phyloP scores from a whole-genome alignment of 2,888 invertebrate genomes.

The Clivina fossor region DNA sequence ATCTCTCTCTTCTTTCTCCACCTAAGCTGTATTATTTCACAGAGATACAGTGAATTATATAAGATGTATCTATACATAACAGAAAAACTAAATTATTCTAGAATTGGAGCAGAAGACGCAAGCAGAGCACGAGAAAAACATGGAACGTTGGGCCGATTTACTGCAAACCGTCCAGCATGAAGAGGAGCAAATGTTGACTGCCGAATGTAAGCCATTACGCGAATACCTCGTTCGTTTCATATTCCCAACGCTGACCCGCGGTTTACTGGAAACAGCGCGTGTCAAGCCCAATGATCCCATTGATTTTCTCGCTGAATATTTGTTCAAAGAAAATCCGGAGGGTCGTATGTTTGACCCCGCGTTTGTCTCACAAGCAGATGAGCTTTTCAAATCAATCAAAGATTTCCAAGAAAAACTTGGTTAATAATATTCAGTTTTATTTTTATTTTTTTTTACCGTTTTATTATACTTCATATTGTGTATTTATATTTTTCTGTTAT shows the following conservation, averaged over 20 bases:
- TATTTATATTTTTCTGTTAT: no score
- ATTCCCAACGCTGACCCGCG: conserved; percentile 76
- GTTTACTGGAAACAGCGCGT: conserved; percentile 72
- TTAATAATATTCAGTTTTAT: no score
- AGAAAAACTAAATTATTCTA: conserved; percentile 3
- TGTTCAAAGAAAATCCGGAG: conserved; percentile 68
- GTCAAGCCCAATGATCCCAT: conserved; percentile 75
- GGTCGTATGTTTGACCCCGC: conserved; percentile 71
- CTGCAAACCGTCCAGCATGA: conserved; percentile 67
- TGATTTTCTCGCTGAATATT: conserved; percentile 72
- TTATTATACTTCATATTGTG: no score
- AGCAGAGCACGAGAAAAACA: conserved; percentile 49
- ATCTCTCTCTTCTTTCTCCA: no score
- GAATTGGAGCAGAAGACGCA: conserved; percentile 44
- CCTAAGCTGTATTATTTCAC: no score
- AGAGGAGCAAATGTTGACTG: conserved; percentile 70
- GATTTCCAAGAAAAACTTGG: conserved; percentile 50
- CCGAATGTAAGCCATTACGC: conserved; percentile 71
- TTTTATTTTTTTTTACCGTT: no score
- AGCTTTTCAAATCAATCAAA: conserved; percentile 56
- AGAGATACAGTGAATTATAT: no score
- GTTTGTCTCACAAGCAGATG: conserved; percentile 61
- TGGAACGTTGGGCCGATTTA: conserved; percentile 58
- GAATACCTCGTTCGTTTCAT: conserved; percentile 76
- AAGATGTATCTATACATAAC: no score